Base-by-base conservation (phyloP, 2,888 invertebrate genomes). In the Microctonus aethiopoides region DNA sequence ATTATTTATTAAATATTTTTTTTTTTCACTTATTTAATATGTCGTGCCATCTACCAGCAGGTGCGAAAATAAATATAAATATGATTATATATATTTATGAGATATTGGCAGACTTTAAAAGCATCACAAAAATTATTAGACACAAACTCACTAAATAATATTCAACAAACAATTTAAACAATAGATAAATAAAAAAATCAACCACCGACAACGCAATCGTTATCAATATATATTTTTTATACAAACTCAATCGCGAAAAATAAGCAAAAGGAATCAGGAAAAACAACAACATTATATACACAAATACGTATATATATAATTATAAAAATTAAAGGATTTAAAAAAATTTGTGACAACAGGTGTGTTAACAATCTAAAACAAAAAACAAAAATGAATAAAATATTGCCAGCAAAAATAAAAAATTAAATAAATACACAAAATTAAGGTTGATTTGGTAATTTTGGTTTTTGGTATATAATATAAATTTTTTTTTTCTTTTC, bases 11-110 rank as follows among this genome's bases (percentile, higher is more conserved):
- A 29, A 5, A 5, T 54, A 26, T 57, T 32, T 46, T 1, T n/a
- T 39, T 36, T 10, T 72, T 64, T n/a, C n/a, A n/a, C n/a, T n/a
- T n/a, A n/a, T n/a, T n/a, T n/a, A n/a, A 57, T 56, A 29, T 64
- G 36, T 56, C 57, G 70, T 70, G 67, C 68, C 64, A 67, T 59
- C 70, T 67, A 71, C 67, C 80, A 83, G 84, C 83, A 71, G 76
- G 82, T 84, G 84, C 84, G 79, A 46, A 46, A 46, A 57, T 16
- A 29, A 16, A 46, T 20, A 16, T n/a, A 46, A 16, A 7, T 16
- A 67, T 71, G 56, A 62, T 67, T 51, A 64, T 36, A 63, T 57
- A 57, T 61, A 26, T 60, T 57, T 59, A 67, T 26, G 6, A 57
- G 32, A 16, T 56, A 52, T n/a, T n/a, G 52, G 52, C 65, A 64